Evolutionary conservation across 2,888 invertebrate species (phyloP).

Genomic region (Candidula unifasciata): DNA sequence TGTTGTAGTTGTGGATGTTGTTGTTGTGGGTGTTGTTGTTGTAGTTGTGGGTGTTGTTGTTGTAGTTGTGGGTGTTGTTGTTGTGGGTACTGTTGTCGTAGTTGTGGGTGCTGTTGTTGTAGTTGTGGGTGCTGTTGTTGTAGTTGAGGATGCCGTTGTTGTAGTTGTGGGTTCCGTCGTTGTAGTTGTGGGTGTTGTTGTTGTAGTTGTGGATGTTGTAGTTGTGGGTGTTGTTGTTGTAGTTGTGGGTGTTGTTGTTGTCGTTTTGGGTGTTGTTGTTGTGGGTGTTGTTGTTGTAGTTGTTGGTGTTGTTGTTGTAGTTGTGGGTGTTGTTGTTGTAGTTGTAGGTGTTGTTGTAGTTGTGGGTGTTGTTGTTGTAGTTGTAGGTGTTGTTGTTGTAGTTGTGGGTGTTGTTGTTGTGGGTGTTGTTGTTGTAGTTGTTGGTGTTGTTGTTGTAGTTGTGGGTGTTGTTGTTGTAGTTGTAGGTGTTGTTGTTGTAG

Average conservation of each 20-base stretch:
- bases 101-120: not conserved
- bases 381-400: no score
- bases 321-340: not conserved
- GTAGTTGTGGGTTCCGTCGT: not conserved
- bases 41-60: not conserved
- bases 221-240: not conserved
- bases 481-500: not conserved
- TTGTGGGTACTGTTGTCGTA: not conserved
- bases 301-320: no score
- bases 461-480: not conserved
- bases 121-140: not conserved
- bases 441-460: not conserved
- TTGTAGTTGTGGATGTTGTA: no score
- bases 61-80: not conserved
- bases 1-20: not conserved
- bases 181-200: not conserved
- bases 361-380: not conserved
- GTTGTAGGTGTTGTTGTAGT: not conserved
- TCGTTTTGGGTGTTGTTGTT: not conserved
- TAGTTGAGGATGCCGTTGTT: not conserved
- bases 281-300: no score
- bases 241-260: not conserved
- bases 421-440: not conserved
- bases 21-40: not conserved
- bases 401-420: not conserved